These are phyloP conservation scores for Felis chaus DNA, from an alignment of 2,113 vertebrate genomes.

Conservation along the genomic window DNA sequence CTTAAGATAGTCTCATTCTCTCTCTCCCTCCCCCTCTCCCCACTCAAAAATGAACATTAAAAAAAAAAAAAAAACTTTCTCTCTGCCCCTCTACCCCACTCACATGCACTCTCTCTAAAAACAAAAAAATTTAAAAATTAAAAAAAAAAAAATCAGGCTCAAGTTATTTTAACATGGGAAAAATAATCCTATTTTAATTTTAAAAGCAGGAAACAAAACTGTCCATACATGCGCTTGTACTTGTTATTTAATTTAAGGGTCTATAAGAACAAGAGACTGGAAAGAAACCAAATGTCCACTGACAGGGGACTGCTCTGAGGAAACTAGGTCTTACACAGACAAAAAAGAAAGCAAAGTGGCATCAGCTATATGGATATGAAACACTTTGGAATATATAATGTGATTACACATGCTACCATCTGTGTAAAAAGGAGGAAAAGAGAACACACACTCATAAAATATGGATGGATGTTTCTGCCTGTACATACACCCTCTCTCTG, in stretches of 20 bases:
- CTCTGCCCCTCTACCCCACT: too few relatives aligned
- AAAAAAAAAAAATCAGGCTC: neutral
- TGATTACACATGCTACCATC: neutral
- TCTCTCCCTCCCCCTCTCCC: too few relatives aligned
- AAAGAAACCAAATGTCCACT: neutral
- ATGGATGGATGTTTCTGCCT: neutral
- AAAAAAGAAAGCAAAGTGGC: neutral
- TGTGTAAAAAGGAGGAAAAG: neutral
- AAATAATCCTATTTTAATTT: conserved; percentile 17
- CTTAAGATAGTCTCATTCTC: too few relatives aligned
- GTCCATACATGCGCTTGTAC: neutral
- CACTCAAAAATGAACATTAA: neutral
- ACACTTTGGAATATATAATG: neutral
- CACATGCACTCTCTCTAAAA: too few relatives aligned
- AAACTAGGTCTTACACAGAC: neutral
- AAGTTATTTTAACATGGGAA: neutral
- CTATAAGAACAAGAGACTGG: neutral
- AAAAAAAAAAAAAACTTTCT: too few relatives aligned
- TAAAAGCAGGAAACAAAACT: neutral
- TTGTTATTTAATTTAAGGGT: neutral
- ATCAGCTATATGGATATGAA: neutral
- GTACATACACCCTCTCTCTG: neutral
- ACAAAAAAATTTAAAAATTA: neutral
- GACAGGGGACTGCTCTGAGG: neutral
- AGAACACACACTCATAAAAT: neutral